These are phyloP conservation scores for Antheraea pernyi DNA, from an alignment of 1,140 invertebrate genomes.

Conservation along the genomic window DNA sequence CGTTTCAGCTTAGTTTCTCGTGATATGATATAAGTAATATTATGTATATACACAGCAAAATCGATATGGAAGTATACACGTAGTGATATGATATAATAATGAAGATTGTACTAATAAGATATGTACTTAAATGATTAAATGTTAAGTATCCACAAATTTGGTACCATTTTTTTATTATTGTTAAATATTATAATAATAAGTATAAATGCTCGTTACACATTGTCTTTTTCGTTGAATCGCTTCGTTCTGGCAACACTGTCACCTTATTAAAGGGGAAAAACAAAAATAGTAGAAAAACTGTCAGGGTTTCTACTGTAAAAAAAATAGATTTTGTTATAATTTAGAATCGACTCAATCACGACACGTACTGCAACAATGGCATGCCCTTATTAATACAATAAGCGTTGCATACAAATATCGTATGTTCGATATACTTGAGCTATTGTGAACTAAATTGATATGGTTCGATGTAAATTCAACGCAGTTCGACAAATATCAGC, in stretches of 20 bases:
- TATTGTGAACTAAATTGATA: constrained; percentile 40
- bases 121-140: constrained; percentile 71
- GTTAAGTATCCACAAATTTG: constrained; percentile 61
- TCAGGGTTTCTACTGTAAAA: constrained; percentile 26
- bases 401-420: constrained; percentile 77
- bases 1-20: constrained; percentile 30
- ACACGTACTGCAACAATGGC: constrained; percentile 76
- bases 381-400: constrained; percentile 77
- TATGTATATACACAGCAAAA: constrained; percentile 58
- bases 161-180: constrained; percentile 45
- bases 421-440: constrained; percentile 47
- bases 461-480: neutral
- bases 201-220: constrained; percentile 70
- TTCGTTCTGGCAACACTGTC: constrained; percentile 57
- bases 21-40: constrained; percentile 61
- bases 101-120: constrained; percentile 75
- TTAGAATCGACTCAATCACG: constrained; percentile 67
- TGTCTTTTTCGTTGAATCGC: constrained; percentile 70
- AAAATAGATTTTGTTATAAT: constrained; percentile 26
- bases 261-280: constrained; percentile 30
- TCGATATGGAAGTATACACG: constrained; percentile 77
- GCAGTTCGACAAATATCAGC: neutral
- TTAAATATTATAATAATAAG: constrained; percentile 36
- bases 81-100: constrained; percentile 72
- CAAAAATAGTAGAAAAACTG: constrained; percentile 34